A percentile compares a stretch with the other conserved stretches of the same genome.
Evolutionary conservation across 1,140 invertebrate genomes (phyloP).

Genomic region (Mylabris phalerata): DNA sequence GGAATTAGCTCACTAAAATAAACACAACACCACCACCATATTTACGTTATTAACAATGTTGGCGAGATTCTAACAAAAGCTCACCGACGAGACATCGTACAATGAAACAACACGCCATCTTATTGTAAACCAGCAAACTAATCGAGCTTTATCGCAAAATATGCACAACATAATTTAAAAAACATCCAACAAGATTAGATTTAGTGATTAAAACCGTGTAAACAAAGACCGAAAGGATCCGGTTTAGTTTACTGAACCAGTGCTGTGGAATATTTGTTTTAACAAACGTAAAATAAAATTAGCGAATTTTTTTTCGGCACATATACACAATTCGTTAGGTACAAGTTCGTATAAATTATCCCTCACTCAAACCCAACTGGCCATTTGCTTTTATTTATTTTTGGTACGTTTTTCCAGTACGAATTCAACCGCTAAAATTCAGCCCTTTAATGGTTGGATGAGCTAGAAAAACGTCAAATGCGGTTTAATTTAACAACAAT

Average conservation of each 20-base stretch:
- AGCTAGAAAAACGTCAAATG: too few relatives aligned
- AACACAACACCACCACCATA: conserved; percentile 7
- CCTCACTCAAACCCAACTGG: background rate
- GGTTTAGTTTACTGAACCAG: too few relatives aligned
- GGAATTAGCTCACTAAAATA: conserved; percentile 4
- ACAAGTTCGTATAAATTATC: conserved; percentile 9
- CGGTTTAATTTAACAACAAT: too few relatives aligned
- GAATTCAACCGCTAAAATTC: too few relatives aligned
- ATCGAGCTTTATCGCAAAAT: background rate
- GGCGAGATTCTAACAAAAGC: too few relatives aligned
- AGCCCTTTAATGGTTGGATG: too few relatives aligned
- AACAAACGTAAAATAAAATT: conserved; percentile 2
- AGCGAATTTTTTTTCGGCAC: conserved; percentile 1
- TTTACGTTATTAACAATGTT: background rate
- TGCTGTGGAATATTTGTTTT: too few relatives aligned
- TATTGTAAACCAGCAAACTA: too few relatives aligned
- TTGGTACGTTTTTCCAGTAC: background rate
- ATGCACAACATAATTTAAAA: conserved; percentile 1
- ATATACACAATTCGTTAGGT: conserved; percentile 6
- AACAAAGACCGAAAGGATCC: background rate
- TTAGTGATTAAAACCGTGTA: background rate
- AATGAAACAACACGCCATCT: too few relatives aligned
- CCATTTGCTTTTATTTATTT: conserved; percentile 16
- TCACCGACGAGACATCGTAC: too few relatives aligned
- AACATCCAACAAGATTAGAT: conserved; percentile 5